These are phyloP conservation scores for Aspidiotus rigidus DNA, from an alignment of 2,888 invertebrate species.

Conservation along the genomic window DNA sequence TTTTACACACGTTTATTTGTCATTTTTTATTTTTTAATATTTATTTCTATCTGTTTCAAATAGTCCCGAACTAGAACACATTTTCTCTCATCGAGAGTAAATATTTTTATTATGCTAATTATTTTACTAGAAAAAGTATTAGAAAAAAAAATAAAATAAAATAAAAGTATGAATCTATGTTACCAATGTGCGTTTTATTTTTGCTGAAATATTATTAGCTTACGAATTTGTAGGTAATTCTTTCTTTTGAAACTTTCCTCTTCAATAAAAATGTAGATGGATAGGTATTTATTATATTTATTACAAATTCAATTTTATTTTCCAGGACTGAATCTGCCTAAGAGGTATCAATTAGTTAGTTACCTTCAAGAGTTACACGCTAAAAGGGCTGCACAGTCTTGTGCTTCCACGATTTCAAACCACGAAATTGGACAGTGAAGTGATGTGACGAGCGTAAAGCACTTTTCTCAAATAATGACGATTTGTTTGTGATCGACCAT, in stretches of 20 bases:
- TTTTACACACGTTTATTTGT: slow-evolving; percentile 25
- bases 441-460: too few species aligned
- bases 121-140: too few species aligned
- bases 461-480: too few species aligned
- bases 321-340: too few species aligned
- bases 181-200: background rate
- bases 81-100: slow-evolving; percentile 22
- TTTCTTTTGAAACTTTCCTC: background rate
- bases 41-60: slow-evolving; percentile 20
- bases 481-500: too few species aligned
- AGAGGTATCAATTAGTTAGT: too few species aligned
- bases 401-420: too few species aligned
- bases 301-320: slow-evolving; percentile 8
- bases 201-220: background rate
- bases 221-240: background rate
- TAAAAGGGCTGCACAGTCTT: too few species aligned
- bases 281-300: slow-evolving; percentile 20
- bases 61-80: slow-evolving; percentile 25
- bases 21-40: slow-evolving; percentile 9
- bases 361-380: too few species aligned
- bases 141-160: too few species aligned
- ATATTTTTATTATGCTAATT: background rate
- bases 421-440: too few species aligned
- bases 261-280: slow-evolving; percentile 11
- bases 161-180: background rate